phyloP scores from a whole-genome alignment of 2,797 vertebrate species.

The Macroramphosus scolopax region DNA sequence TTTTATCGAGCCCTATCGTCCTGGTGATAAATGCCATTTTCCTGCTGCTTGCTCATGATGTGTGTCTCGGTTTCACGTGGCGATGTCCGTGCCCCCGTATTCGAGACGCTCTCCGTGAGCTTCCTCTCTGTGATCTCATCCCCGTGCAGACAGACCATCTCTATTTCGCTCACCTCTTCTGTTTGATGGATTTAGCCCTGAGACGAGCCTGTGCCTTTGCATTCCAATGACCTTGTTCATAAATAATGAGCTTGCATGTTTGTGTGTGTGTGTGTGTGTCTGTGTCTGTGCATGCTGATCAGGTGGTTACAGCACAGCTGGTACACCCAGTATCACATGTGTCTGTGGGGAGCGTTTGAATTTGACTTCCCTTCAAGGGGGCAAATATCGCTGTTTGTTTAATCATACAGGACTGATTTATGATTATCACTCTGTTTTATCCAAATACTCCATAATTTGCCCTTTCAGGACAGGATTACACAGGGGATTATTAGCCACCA shows the following conservation, averaged over 20 bases:
- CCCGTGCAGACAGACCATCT: constrained; percentile 63
- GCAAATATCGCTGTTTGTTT: constrained; percentile 10
- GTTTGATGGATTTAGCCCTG: constrained; percentile 67
- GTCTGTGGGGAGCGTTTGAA: constrained; percentile 11
- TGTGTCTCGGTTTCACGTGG: constrained; percentile 38
- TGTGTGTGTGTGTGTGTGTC: constrained; percentile 9
- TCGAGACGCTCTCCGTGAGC: constrained; percentile 38
- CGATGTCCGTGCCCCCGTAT: constrained; percentile 20
- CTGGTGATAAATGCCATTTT: constrained; percentile 20
- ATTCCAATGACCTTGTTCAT: constrained; percentile 75
- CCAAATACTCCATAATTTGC: constrained; percentile 52
- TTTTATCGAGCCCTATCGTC: constrained; percentile 5
- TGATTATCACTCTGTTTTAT: constrained; percentile 26
- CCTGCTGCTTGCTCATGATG: constrained; percentile 19
- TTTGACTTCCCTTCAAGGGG: constrained; percentile 44
- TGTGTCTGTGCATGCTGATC: constrained; percentile 70
- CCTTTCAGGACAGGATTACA: constrained; percentile 61
- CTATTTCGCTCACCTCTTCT: constrained; percentile 47
- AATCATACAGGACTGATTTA: constrained; percentile 20
- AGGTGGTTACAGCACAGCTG: constrained; percentile 53
- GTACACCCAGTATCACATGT: constrained; percentile 29
- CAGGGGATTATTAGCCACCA: constrained; percentile 60
- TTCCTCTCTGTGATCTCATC: constrained; percentile 59
- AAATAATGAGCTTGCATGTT: constrained; percentile 58
- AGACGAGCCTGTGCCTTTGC: constrained; percentile 61